Percentiles rank a stretch among this genome's conserved stretches.
These are phyloP conservation scores for Anagyrus pseudococci DNA, from an alignment of 2,888 invertebrate genomes.

Conservation along the genomic window DNA sequence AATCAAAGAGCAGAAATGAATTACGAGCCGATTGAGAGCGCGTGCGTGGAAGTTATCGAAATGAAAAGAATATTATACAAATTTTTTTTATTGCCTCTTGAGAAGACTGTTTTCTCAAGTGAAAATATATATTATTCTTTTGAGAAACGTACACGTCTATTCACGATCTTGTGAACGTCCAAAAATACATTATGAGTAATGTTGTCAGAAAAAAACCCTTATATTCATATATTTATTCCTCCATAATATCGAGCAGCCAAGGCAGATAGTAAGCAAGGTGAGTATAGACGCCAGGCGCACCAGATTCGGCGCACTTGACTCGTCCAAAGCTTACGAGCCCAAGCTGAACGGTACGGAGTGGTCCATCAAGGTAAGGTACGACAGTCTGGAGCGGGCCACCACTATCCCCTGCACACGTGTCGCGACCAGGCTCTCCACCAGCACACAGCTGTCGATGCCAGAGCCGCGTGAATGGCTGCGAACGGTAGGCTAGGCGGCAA, in stretches of 20 bases:
- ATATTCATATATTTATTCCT: slow-evolving; percentile 13
- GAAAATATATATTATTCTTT: background rate
- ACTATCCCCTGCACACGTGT: slow-evolving; percentile 51
- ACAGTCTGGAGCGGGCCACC: slow-evolving; percentile 49
- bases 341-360: slow-evolving; percentile 39
- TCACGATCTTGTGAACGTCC: no score
- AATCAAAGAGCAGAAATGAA: no score
- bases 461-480: slow-evolving; percentile 31
- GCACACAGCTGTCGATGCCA: slow-evolving; percentile 48
- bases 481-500: slow-evolving; percentile 38
- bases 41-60: no score
- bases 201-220: background rate
- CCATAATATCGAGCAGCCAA: slow-evolving; percentile 47
- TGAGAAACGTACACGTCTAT: background rate
- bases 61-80: no score
- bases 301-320: slow-evolving; percentile 40
- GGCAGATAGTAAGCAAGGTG: slow-evolving; percentile 41
- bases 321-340: slow-evolving; percentile 51
- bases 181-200: background rate
- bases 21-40: no score
- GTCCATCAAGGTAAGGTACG: slow-evolving; percentile 26
- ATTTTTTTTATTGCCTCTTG: background rate
- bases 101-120: background rate
- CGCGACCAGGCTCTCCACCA: slow-evolving; percentile 42
- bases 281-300: slow-evolving; percentile 46